Evolutionary conservation across 2,113 vertebrate genomes (phyloP).

Genomic region (Psammodynastes pulverulentus): DNA sequence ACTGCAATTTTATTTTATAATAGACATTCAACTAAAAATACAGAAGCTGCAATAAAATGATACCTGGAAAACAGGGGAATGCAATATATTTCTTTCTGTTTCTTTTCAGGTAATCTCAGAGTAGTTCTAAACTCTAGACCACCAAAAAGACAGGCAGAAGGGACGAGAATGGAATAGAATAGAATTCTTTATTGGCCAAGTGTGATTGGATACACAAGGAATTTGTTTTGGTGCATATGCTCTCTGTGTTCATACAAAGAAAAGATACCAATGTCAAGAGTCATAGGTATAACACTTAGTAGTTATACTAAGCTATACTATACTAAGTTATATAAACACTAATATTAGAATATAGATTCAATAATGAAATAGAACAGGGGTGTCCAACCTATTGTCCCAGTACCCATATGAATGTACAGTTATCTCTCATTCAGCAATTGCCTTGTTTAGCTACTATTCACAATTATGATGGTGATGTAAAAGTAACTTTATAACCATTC

Average conservation of each 20-base stretch:
- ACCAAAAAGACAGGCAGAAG: background rate
- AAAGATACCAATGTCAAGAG: no score
- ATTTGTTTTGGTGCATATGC: no score
- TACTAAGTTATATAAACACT: no score
- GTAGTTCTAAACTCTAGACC: background rate
- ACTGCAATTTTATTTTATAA: background rate
- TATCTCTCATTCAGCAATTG: background rate
- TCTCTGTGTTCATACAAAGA: no score
- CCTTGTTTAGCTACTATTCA: background rate
- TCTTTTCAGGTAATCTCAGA: background rate
- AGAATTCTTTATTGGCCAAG: no score
- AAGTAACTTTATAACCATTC: background rate
- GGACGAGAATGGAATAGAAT: no score
- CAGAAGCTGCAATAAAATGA: background rate
- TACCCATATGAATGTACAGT: background rate
- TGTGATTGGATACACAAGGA: no score
- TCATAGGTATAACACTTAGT: no score
- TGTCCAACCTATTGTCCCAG: background rate
- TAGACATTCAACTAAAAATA: background rate
- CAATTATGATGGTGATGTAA: background rate
- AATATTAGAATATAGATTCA: background rate
- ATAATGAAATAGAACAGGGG: background rate
- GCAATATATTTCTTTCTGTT: background rate
- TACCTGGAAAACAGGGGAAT: background rate
- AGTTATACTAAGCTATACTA: no score